A percentile compares a stretch with the other conserved stretches of the same genome.
phyloP scores from a whole-genome alignment of 2,888 invertebrate genomes.

The Sesamia inferens region DNA sequence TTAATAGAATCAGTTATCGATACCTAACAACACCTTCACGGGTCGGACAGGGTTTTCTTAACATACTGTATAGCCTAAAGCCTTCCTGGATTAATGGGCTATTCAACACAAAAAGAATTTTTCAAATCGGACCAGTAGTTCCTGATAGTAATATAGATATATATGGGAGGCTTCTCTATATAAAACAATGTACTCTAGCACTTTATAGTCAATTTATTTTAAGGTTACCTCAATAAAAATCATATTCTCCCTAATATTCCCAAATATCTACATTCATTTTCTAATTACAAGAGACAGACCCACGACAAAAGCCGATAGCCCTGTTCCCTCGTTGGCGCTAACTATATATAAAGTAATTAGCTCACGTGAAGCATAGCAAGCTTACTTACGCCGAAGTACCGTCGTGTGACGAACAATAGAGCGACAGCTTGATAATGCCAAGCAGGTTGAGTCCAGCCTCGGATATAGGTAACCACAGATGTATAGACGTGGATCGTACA shows the following conservation, averaged over 20 bases:
- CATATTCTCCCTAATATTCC: not conserved
- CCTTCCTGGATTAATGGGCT: too few relatives aligned
- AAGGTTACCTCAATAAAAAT: not conserved
- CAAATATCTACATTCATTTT: not conserved
- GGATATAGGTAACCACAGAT: slow-evolving; percentile 49
- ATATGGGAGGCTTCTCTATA: not conserved
- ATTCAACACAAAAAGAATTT: too few relatives aligned
- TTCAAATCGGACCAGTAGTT: too few relatives aligned
- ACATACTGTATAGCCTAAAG: too few relatives aligned
- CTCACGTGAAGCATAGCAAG: slow-evolving; percentile 60
- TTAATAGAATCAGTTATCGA: too few relatives aligned
- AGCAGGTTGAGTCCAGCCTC: slow-evolving; percentile 20
- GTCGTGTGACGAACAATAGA: slow-evolving; percentile 59
- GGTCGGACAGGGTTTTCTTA: too few relatives aligned
- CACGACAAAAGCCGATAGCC: slow-evolving; percentile 6
- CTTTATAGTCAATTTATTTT: not conserved
- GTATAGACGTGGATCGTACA: slow-evolving; percentile 20
- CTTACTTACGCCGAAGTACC: slow-evolving; percentile 50
- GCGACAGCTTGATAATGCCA: slow-evolving; percentile 49
- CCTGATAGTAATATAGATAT: too few relatives aligned
- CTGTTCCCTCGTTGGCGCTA: slow-evolving; percentile 20
- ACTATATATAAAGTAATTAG: slow-evolving; percentile 66
- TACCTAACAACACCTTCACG: too few relatives aligned
- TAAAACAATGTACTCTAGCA: not conserved
- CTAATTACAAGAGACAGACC: not conserved